Conservation (phyloP, 1,140 invertebrate species). For the Drosophila pruinosa region DNA sequence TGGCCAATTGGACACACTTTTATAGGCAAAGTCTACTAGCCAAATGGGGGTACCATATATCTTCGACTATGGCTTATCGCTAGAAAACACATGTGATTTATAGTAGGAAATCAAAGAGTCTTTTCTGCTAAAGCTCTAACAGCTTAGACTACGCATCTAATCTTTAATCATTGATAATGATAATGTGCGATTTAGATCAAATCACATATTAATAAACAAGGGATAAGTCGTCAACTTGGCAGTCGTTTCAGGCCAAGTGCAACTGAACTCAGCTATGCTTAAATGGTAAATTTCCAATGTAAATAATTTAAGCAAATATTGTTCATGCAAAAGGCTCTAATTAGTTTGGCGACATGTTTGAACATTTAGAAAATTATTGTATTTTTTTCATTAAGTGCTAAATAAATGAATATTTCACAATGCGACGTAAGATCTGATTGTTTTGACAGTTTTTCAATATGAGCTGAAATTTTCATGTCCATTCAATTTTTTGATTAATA, state of each 20-base stretch:
- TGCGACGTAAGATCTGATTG: background rate
- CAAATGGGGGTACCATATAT: slow-evolving; percentile 5
- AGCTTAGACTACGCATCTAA: background rate
- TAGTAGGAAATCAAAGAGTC: background rate
- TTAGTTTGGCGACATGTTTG: slow-evolving; percentile 14
- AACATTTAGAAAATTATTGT: background rate
- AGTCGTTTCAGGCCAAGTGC: background rate
- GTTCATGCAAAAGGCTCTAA: slow-evolving; percentile 2
- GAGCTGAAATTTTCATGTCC: background rate
- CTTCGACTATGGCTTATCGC: slow-evolving; percentile 10
- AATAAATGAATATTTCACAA: slow-evolving; percentile 2
- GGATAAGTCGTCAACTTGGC: background rate
- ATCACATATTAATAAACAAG: background rate
- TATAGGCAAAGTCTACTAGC: slow-evolving; percentile 4
- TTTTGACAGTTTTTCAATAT: background rate
- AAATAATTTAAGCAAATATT: slow-evolving; percentile 1
- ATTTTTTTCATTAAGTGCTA: too few species aligned
- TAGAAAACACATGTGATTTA: slow-evolving; percentile 23
- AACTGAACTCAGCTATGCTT: background rate
- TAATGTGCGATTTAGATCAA: background rate
- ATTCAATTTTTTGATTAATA: background rate
- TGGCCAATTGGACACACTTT: slow-evolving; percentile 6
- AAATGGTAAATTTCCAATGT: background rate
- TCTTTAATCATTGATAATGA: background rate
- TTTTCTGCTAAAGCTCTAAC: background rate